phyloP scores from a whole-genome alignment of 2,888 invertebrate species.

The Ormyrus pomaceus region DNA sequence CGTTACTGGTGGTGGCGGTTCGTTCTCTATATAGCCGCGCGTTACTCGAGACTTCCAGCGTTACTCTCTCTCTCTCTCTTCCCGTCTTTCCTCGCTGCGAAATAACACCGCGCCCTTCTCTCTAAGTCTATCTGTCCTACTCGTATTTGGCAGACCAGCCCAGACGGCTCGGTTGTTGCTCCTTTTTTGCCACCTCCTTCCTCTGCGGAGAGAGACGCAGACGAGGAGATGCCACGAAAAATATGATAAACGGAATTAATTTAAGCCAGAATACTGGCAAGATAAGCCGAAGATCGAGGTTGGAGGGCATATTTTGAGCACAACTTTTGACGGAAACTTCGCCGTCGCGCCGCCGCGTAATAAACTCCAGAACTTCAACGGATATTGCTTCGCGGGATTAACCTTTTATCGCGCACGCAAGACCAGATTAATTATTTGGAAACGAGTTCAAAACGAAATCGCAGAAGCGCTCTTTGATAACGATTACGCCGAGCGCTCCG shows the following conservation, averaged over 20 bases:
- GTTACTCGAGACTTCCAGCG: conserved; percentile 32
- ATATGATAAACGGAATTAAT: conserved; percentile 66
- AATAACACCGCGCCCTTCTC: conserved; percentile 12
- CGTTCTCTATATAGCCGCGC: conserved; percentile 43
- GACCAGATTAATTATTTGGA: conserved; percentile 5
- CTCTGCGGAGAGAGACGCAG: conserved; percentile 31
- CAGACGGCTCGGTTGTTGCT: not conserved
- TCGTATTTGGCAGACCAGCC: not conserved
- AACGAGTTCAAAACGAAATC: not conserved
- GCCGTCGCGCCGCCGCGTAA: conserved; percentile 4
- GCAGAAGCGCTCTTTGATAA: too few species aligned
- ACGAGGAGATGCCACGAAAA: conserved; percentile 61
- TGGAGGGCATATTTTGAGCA: conserved; percentile 18
- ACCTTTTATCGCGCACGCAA: conserved; percentile 1
- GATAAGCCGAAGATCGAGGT: conserved; percentile 55
- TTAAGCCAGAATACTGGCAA: conserved; percentile 60
- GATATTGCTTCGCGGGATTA: conserved; percentile 7
- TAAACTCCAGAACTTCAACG: conserved; percentile 1
- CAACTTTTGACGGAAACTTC: conserved; percentile 14
- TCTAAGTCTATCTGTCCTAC: not conserved
- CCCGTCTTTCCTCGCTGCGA: not conserved
- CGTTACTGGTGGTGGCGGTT: conserved; percentile 49
- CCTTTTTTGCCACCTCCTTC: conserved; percentile 4
- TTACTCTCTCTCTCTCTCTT: not conserved
- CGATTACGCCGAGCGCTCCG: too few species aligned